Evolutionary conservation across 2,888 invertebrate genomes (phyloP).

Genomic region (Eilema caniola): DNA sequence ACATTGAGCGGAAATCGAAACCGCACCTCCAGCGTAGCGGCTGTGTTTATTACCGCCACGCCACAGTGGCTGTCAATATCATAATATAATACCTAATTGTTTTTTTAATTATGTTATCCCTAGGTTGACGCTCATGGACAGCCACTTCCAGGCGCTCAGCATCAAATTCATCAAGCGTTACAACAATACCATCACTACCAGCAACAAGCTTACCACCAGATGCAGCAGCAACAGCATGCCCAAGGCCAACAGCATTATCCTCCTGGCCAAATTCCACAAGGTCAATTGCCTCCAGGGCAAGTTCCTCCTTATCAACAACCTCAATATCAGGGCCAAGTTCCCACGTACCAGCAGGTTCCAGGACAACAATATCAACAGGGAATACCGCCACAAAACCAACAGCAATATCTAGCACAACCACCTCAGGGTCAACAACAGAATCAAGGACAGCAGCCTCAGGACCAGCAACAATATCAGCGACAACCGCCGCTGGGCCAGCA

Average conservation of each 20-base stretch:
- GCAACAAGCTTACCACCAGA: conserved; percentile 57
- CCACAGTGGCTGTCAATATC: no score
- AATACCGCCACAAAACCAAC: conserved; percentile 26
- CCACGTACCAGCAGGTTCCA: conserved; percentile 39
- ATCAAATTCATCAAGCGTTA: conserved; percentile 75
- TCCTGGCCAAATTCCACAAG: conserved; percentile 52
- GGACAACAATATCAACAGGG: conserved; percentile 43
- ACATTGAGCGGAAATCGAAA: no score
- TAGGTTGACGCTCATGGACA: conserved; percentile 79
- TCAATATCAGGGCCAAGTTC: conserved; percentile 49
- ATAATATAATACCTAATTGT: no score
- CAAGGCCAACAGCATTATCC: conserved; percentile 51
- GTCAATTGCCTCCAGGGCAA: conserved; percentile 56
- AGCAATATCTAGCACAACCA: conserved; percentile 38
- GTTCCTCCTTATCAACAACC: conserved; percentile 57
- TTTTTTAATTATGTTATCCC: conserved; percentile 19
- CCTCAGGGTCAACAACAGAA: conserved; percentile 49
- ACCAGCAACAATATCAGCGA: conserved; percentile 49
- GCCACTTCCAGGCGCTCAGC: conserved; percentile 75
- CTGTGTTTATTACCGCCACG: no score
- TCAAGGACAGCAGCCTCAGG: conserved; percentile 49
- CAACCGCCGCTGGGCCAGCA: conserved; percentile 50
- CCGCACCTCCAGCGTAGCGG: no score
- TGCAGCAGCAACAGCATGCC: conserved; percentile 47
- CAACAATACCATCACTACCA: conserved; percentile 66